phyloP scores from a whole-genome alignment of 2,888 invertebrate species.

The Mesoligia furuncula region DNA sequence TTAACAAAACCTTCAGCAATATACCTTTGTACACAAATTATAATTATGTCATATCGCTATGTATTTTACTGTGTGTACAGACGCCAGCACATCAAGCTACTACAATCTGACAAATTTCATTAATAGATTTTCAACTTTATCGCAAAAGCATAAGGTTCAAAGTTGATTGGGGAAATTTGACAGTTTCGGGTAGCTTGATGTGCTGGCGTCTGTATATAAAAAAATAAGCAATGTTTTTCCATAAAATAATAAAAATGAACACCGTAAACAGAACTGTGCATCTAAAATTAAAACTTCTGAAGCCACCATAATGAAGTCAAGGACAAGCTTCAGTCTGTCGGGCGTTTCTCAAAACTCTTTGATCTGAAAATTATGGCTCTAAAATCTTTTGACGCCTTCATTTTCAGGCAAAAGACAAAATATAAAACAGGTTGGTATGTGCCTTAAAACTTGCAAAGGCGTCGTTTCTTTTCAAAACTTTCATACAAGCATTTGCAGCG shows the following conservation, averaged over 20 bases:
- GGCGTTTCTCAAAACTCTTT: constrained; percentile 38
- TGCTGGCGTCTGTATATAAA: too few species aligned
- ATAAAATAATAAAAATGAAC: neutral
- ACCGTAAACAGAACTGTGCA: neutral
- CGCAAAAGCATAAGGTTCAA: too few species aligned
- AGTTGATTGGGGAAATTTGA: too few species aligned
- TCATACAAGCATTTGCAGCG: constrained; percentile 29
- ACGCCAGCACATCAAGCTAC: too few species aligned
- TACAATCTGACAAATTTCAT: too few species aligned
- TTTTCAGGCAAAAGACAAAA: constrained; percentile 43
- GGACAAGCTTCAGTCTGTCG: constrained; percentile 22
- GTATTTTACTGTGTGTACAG: too few species aligned
- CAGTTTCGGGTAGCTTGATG: too few species aligned
- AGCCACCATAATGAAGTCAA: constrained; percentile 34
- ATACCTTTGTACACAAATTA: too few species aligned
- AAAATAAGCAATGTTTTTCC: neutral
- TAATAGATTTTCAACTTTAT: too few species aligned
- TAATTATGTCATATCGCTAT: too few species aligned
- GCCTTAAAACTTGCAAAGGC: constrained; percentile 19
- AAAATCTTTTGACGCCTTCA: constrained; percentile 40
- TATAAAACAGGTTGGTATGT: constrained; percentile 40
- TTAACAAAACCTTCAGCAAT: neutral
- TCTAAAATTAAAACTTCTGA: constrained; percentile 25
- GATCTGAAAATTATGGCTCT: constrained; percentile 29
- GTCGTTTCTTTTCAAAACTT: constrained; percentile 29